phyloP scores from a whole-genome alignment of 1,140 invertebrate genomes.

The Caenorhabditis latens region DNA sequence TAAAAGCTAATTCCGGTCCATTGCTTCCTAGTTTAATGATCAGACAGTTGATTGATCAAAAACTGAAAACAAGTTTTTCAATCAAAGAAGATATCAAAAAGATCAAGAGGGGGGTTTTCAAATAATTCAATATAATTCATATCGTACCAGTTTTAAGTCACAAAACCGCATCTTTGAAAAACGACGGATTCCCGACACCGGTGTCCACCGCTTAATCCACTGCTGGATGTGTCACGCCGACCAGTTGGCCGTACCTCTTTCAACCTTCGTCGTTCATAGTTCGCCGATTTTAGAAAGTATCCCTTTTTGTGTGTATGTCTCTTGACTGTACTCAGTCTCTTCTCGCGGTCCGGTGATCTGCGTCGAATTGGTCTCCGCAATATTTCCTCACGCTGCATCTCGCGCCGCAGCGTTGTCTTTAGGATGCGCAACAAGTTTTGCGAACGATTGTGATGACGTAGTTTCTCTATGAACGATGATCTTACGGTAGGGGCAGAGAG shows the following conservation, averaged over 20 bases:
- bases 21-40: slow-evolving; percentile 52
- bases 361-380: slow-evolving; percentile 37
- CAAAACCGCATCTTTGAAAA: background rate
- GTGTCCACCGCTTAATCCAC: background rate
- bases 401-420: slow-evolving; percentile 46
- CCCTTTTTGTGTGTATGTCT: slow-evolving; percentile 4
- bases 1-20: slow-evolving; percentile 13
- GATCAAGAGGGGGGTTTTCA: background rate
- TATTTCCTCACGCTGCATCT: slow-evolving; percentile 51
- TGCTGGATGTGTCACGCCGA: slow-evolving; percentile 14
- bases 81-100: slow-evolving; percentile 12
- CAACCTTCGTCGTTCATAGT: slow-evolving; percentile 56
- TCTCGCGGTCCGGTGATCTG: background rate
- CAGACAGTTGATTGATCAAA: slow-evolving; percentile 52
- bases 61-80: slow-evolving; percentile 32
- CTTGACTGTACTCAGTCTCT: slow-evolving; percentile 25
- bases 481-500: slow-evolving; percentile 47
- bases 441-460: slow-evolving; percentile 56
- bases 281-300: slow-evolving; percentile 55
- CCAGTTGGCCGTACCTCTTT: slow-evolving; percentile 52
- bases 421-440: slow-evolving; percentile 52
- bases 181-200: background rate
- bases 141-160: no score
- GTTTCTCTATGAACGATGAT: slow-evolving; percentile 56
- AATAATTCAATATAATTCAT: background rate